Base-by-base conservation (phyloP, 2,888 invertebrate species). In the Hypolimnas misippus region DNA sequence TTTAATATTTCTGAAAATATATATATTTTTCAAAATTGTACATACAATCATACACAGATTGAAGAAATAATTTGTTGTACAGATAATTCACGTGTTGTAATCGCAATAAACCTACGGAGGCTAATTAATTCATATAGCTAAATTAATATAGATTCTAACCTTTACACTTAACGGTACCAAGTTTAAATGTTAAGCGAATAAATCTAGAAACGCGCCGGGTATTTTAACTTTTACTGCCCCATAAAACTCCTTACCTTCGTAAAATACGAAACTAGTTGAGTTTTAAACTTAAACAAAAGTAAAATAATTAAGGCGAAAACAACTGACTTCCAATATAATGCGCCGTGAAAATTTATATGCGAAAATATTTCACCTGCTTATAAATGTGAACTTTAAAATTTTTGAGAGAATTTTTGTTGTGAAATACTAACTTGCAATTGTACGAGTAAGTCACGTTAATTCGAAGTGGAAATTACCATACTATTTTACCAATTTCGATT, bases 151-250 rank as follows among this genome's bases (percentile, higher is more conserved):
- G 49, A 49, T 29, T 7, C 21, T 56, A 46, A 57, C 52, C 62
- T 62, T 62, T 50, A 56, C 42, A 40, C 54, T 60, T 40, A 42
- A 31, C n/a, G 31, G 19, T 42, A 51, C 25, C 51, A 21, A 35
- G 31, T 42, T 62, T 62, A 62, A 56, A 62, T 62, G 57, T 57
- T 57, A 56, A 52, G 35, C 12, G 31, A 40, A 40, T 55, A 55
- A 60, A 55, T 55, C 50, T 61, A 54, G n/a, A 10, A 31, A 21
- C 55, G 50, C 29, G 10, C 16, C 14, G 21, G 54, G 40, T 61
- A 55, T 61, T 25, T 61, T 38, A 61, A 50, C 40, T 55, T 50
- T 56, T 56, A 61, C 51, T 42, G 42, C 50, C 50, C 21, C 40
- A 31, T 51, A 50, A 54, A 55, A 55, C 49, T 54, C 29, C 49